Evolutionary conservation across 2,797 vertebrate species (phyloP).

Genomic region (Bryconaethiops microstoma): DNA sequence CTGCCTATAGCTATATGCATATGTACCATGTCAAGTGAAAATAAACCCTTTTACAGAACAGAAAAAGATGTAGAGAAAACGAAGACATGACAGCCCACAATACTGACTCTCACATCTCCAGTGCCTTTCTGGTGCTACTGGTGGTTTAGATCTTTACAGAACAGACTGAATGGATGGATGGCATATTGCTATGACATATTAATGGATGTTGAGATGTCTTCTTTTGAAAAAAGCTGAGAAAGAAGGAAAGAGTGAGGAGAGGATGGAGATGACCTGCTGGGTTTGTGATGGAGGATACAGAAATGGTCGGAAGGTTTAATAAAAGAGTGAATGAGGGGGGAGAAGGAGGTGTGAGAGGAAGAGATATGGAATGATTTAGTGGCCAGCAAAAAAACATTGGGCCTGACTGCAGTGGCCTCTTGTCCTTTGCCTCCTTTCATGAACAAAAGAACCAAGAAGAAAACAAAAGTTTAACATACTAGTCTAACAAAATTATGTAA

Average conservation of each 20-base stretch:
- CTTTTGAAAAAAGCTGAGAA: background rate
- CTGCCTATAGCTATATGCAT: too few species aligned
- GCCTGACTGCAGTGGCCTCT: conserved; percentile 54
- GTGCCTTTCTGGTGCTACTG: background rate
- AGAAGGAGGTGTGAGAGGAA: conserved; percentile 54
- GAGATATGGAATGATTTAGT: conserved; percentile 64
- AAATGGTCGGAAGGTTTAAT: conserved; percentile 50
- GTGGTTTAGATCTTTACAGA: background rate
- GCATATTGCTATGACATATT: background rate
- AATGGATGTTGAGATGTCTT: background rate
- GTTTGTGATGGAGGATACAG: conserved; percentile 54
- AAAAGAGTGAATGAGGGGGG: conserved; percentile 49
- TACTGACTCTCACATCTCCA: background rate
- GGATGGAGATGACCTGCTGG: conserved; percentile 52
- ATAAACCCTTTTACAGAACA: background rate
- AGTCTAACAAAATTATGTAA: background rate
- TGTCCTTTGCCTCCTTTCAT: conserved; percentile 49
- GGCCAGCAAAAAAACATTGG: conserved; percentile 48
- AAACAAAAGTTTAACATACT: background rate
- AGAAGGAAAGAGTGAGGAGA: conserved; percentile 27
- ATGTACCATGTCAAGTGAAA: too few species aligned
- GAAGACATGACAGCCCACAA: background rate
- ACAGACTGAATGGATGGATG: background rate
- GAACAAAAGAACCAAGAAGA: conserved; percentile 25
- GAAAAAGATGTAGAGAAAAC: background rate